Evolutionary conservation across 2,113 vertebrate species (phyloP).

Genomic region (Xyliphius kryptos): DNA sequence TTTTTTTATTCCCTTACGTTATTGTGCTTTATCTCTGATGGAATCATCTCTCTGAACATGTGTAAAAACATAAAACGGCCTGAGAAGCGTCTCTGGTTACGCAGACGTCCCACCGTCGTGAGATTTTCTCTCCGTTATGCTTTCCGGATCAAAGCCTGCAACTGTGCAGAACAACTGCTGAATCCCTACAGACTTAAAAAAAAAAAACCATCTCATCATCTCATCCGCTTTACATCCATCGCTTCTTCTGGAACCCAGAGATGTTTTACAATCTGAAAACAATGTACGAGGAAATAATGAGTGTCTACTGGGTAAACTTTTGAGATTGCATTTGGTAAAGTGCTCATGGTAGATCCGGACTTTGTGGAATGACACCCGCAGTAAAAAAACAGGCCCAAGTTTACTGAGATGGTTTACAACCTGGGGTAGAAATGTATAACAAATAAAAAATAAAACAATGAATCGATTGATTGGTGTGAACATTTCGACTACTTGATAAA

Average conservation of each 20-base stretch:
- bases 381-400: too few species aligned
- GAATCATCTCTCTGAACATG: conserved; percentile 33
- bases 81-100: conserved; percentile 28
- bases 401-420: too few species aligned
- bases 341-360: too few species aligned
- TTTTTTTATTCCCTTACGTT: conserved; percentile 1
- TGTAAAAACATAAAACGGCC: conserved; percentile 33
- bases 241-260: not conserved
- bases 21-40: not conserved
- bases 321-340: not conserved
- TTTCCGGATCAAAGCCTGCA: conserved; percentile 11
- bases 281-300: not conserved
- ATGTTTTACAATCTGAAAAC: conserved; percentile 45
- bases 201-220: not conserved
- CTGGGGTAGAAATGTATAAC: too few species aligned
- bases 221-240: not conserved
- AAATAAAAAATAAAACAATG: too few species aligned
- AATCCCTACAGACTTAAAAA: too few species aligned
- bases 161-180: conserved; percentile 24
- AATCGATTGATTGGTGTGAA: too few species aligned
- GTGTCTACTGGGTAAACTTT: not conserved
- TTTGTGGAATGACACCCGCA: too few species aligned
- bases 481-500: too few species aligned
- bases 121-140: conserved; percentile 29
- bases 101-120: conserved; percentile 12